Conservation (phyloP, 2,888 invertebrate species). For the Nomada fucata region DNA sequence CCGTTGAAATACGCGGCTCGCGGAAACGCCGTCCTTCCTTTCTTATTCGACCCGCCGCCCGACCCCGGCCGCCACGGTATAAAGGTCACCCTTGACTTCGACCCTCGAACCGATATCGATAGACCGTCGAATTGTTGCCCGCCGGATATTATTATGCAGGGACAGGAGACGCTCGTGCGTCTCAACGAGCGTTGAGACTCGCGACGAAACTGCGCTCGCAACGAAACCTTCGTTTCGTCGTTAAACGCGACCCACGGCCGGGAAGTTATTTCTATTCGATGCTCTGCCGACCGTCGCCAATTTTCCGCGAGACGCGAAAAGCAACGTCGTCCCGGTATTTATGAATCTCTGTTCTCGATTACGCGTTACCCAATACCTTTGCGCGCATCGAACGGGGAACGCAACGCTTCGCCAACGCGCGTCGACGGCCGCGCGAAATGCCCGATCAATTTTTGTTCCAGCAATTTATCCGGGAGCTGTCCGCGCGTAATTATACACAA, state of each 20-base stretch:
- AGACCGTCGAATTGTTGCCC: background rate
- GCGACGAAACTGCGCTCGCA: too few species aligned
- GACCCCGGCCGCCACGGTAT: background rate
- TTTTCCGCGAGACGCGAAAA: background rate
- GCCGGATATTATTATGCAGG: background rate
- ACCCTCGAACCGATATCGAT: background rate
- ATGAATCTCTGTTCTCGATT: background rate
- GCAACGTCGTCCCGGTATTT: background rate
- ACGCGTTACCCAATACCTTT: background rate
- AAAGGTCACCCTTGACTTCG: background rate
- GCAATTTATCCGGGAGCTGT: conserved; percentile 14
- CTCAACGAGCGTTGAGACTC: too few species aligned
- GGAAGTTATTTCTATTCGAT: background rate
- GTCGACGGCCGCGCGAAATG: background rate
- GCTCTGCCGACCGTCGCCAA: background rate
- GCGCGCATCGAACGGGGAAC: background rate
- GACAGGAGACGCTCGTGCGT: too few species aligned
- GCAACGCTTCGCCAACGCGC: background rate
- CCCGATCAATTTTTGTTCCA: conserved; percentile 6
- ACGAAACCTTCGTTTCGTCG: too few species aligned
- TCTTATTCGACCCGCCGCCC: conserved; percentile 35
- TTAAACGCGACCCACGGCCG: too few species aligned
- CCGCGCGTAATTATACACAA: conserved; percentile 39
- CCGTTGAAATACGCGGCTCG: conserved; percentile 25
- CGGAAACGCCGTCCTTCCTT: conserved; percentile 18